Evolutionary conservation across 2,888 invertebrate species (phyloP), one percentile per base, ranked within the genome.

Genomic region (Bembecia ichneumoniformis): DNA sequence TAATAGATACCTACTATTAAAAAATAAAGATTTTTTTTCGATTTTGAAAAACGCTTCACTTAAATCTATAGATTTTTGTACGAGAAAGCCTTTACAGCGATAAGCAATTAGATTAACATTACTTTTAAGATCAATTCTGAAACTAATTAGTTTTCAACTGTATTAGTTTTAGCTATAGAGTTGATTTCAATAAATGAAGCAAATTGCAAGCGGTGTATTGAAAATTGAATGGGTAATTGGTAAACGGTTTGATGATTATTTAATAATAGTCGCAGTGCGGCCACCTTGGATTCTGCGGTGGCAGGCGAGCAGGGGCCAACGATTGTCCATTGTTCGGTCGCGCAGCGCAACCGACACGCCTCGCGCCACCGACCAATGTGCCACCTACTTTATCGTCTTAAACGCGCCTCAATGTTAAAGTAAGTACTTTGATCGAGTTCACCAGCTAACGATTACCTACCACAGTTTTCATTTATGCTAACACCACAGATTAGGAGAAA

Each of bases 291-390:
- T 57, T 53, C 58, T 51, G 58, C 52, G 56, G 62, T 62, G 61
- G 55, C 52, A 55, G 13, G 63, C 62, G 61, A 64, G 63, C 60
- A 44, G 55, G 63, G 70, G 75, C 65, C 71, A 74, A 56, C 78
- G 77, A 82, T 83, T 81, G 80, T 62, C 79, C 72, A 87, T 87
- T 87, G 86, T 87, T 80, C 73, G 58, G 47, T 67, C 62, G 64
- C 77, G 74, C 72, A 68, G 65, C 81, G 82, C 71, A 72, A 79
- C 84, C 72, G 86, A 67, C 70, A 84, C 75, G 86, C 82, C 79
- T 78, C 81, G 84, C 83, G 68, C 84, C 69, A 62, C 68, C 71
- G 75, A 73, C 10, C 63, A 66, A 71, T 75, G 69, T 69, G 63
- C 80, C 75, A 81, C 80, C 81, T 75, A 80, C 82, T 80, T 80